These are phyloP conservation scores for Dione juno DNA, from an alignment of 2,888 invertebrate species.

Conservation along the genomic window DNA sequence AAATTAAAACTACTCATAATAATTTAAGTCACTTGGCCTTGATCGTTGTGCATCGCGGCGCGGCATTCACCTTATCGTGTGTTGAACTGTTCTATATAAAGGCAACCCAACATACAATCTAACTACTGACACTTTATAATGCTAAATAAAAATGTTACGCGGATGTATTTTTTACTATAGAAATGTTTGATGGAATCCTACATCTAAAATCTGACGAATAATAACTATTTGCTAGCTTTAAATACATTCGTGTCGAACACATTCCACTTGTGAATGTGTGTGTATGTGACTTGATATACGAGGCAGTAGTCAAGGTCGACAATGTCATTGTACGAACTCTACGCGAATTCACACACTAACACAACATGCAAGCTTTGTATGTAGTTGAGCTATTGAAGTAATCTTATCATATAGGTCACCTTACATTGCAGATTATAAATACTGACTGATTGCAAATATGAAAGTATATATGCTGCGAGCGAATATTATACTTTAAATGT, in stretches of 20 bases:
- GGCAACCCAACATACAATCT: conserved; percentile 54
- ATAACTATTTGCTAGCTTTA: conserved; percentile 61
- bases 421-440: conserved; percentile 79
- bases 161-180: conserved; percentile 46
- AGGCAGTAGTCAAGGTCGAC: conserved; percentile 81
- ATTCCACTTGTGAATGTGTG: conserved; percentile 62
- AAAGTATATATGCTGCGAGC: conserved; percentile 27
- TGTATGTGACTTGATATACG: conserved; percentile 63
- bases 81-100: conserved; percentile 76
- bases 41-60: conserved; percentile 65
- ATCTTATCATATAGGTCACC: conserved; percentile 84
- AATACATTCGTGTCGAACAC: conserved; percentile 68
- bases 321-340: conserved; percentile 80
- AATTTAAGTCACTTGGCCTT: conserved; percentile 64
- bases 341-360: conserved; percentile 67
- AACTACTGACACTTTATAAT: conserved; percentile 53
- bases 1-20: conserved; percentile 34
- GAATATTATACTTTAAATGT: conserved; percentile 12
- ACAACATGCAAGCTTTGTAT: conserved; percentile 56
- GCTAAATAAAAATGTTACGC: conserved; percentile 49
- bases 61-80: conserved; percentile 78
- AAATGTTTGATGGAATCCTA: conserved; percentile 42
- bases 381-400: conserved; percentile 72
- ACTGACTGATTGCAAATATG: conserved; percentile 53
- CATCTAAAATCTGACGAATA: conserved; percentile 58